Base-by-base conservation (phyloP, 2,888 invertebrate genomes). In the Coelopa pilipes region DNA sequence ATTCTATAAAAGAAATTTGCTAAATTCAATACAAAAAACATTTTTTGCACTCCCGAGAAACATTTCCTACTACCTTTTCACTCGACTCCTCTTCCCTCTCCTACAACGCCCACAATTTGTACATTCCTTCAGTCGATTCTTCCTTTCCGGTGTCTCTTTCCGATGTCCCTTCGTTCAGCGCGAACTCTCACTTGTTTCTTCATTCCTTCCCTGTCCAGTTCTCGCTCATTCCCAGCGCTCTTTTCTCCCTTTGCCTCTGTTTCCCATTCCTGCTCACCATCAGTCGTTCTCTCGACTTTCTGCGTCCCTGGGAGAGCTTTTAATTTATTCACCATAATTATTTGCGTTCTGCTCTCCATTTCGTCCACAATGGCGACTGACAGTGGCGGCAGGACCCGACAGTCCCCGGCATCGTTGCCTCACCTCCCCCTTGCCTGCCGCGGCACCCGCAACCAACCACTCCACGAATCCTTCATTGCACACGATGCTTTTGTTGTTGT, bases 281-380 rank as follows among this genome's bases (percentile, higher is more conserved):
- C 53, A 50, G 15, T 24, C 17, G 59, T 47, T 53, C 12, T 11
- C 46, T 49, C 55, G 34, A 55, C 13, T 47, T 71, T 17, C 49
- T 69, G 17, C 46, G 7, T 49, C 4, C 60, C 11, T 34, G 15
- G 46, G 75, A 75, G 75, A 77, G 76, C 63, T 71, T 77, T 79
- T 78, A 79, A 79, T 78, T 77, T 79, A 77, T 77, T 74, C 77
- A 71, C 75, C 77, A 76, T 79, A 79, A 78, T 78, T 79, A 79
- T 78, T 79, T 78, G 75, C 77, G 77, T 77, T 76, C 76, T 75
- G 75, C 77, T 76, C 70, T 78, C 74, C 63, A 75, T 75, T 63
- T 71, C 74, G 76, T 75, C 73, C 76, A 75, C 73, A 66, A 71
- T 74, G 72, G 60, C 47, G 57, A 72, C 67, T 66, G 46, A 17